Evolutionary conservation across 2,888 invertebrate species (phyloP).

Genomic region (Rotaria macrura): DNA sequence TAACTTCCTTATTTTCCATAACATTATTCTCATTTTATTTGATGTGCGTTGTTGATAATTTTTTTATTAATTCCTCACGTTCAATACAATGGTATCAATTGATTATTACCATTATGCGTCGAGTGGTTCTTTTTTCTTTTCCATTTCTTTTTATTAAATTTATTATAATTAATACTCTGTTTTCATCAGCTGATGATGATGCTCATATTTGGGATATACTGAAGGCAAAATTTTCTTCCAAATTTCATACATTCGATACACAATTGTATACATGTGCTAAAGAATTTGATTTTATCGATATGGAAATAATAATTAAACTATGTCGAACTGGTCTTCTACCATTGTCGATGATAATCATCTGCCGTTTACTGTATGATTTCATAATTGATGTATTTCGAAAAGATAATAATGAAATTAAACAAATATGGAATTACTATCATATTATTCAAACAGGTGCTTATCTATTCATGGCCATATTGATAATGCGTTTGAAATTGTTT

Average conservation of each 20-base stretch:
- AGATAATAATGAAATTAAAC: not conserved
- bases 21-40: slow-evolving; percentile 43
- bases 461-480: slow-evolving; percentile 62
- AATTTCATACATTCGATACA: slow-evolving; percentile 64
- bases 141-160: slow-evolving; percentile 21
- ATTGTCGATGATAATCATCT: slow-evolving; percentile 49
- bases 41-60: slow-evolving; percentile 23
- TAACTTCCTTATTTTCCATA: slow-evolving; percentile 54
- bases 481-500: slow-evolving; percentile 69
- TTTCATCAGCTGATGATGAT: slow-evolving; percentile 23
- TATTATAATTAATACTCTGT: not conserved
- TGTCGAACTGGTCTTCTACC: slow-evolving; percentile 57
- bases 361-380: not conserved
- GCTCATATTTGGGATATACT: slow-evolving; percentile 63
- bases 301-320: slow-evolving; percentile 54
- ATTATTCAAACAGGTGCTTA: slow-evolving; percentile 63
- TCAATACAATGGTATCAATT: not conserved
- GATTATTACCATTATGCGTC: not conserved
- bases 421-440: slow-evolving; percentile 46
- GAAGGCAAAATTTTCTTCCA: slow-evolving; percentile 58
- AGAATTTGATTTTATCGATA: slow-evolving; percentile 64
- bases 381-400: not conserved
- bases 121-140: not conserved
- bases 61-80: not conserved
- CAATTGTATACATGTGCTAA: slow-evolving; percentile 66